These are phyloP conservation scores for Muschampia plurimacula DNA, from an alignment of 2,888 invertebrate genomes.

Conservation along the genomic window DNA sequence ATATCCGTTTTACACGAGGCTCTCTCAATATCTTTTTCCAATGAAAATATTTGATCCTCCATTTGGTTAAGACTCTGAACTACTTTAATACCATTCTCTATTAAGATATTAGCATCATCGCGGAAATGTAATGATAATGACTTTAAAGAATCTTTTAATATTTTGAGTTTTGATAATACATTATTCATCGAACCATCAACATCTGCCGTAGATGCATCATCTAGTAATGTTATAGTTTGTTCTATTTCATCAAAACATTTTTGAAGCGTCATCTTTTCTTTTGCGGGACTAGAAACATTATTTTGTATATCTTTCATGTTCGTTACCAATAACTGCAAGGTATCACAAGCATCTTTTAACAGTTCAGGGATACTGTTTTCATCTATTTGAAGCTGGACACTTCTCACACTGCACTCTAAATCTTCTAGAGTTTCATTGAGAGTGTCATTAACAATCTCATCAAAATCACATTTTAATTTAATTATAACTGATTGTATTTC, in stretches of 20 bases:
- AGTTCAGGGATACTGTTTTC: constrained; percentile 72
- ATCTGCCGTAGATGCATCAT: constrained; percentile 68
- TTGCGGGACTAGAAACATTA: constrained; percentile 47
- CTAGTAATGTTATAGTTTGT: constrained; percentile 69
- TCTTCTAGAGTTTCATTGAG: constrained; percentile 81
- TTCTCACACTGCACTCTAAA: constrained; percentile 82
- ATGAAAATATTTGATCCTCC: constrained; percentile 73
- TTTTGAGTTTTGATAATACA: constrained; percentile 54
- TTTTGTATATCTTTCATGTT: constrained; percentile 65
- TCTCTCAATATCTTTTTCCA: constrained; percentile 66
- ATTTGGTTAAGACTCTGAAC: constrained; percentile 70
- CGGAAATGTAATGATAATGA: constrained; percentile 60
- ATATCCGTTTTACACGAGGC: constrained; percentile 50
- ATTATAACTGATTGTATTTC: constrained; percentile 79
- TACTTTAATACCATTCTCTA: constrained; percentile 74
- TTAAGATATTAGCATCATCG: constrained; percentile 63
- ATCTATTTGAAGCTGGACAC: constrained; percentile 77
- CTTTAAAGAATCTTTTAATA: constrained; percentile 63
- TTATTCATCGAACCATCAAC: constrained; percentile 51
- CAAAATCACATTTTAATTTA: constrained; percentile 73
- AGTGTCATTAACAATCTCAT: constrained; percentile 65
- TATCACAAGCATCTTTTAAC: constrained; percentile 74
- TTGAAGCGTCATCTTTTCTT: constrained; percentile 50
- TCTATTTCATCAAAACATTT: constrained; percentile 64
- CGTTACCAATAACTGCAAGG: constrained; percentile 67